Evolutionary conservation across 1,140 invertebrate species (phyloP), one percentile per base, ranked within the genome.

Genomic region (Prorops nasuta): DNA sequence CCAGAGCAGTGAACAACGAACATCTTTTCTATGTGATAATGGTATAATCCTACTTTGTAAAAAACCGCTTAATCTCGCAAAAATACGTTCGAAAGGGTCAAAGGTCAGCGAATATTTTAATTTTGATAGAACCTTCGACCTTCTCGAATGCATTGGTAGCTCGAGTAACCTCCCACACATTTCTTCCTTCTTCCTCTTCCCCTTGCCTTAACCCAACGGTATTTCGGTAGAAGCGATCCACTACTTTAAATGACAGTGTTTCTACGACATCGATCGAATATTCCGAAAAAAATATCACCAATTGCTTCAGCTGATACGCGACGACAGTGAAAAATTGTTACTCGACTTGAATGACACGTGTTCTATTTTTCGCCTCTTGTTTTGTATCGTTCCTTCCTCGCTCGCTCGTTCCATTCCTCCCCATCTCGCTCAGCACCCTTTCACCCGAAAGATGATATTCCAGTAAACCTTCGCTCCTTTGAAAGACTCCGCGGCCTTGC

Each of bases 231-330:
- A 73, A 73, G 69, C 71, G 54, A 70, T 56, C 65, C 71, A 70
- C 60, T 70, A 62, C 52, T 64, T 68, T 63, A 65, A 58, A 71
- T 61, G 63, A 70, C 65, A 72, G 64, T 70, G 64, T 69, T 62
- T 59, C 67, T 72, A 72, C 69, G 40, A 72, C 67, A 72, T 71
- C 64, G 61, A 72, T 72, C 60, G 58, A 66, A 69, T 71, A 69
- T 49, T 58, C 69, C 63, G 56, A 67, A 66, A 69, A 66, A 66
- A 58, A 62, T 24, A 19, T 45, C 35, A 49, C n/a, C 18, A 43
- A 22, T 46, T 40, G 50, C 35, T 39, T 31, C 51, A 44, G 54
- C 53, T 45, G 48, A 51, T 54, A 35, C 44, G 49, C 43, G 35
- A 35, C 34, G 21, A 56, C 44, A 58, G 57, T 35, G 44, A 53